These are phyloP conservation scores for Bombyx mandarina DNA, from an alignment of 1,140 invertebrate genomes.

Conservation along the genomic window DNA sequence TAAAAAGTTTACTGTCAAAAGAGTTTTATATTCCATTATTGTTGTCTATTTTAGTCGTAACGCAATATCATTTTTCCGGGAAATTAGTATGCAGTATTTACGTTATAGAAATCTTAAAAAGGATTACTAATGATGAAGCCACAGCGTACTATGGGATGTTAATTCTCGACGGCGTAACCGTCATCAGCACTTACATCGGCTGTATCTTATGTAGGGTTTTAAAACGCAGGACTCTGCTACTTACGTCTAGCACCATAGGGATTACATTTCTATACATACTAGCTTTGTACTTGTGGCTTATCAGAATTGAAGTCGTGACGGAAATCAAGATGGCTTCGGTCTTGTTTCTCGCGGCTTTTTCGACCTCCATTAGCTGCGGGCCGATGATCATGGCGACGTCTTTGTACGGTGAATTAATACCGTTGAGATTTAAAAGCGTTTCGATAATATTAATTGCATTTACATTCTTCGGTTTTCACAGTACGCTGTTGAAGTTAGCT, in stretches of 20 bases:
- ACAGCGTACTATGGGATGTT: conserved; percentile 24
- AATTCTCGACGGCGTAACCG: conserved; percentile 24
- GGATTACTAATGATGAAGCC: conserved; percentile 17
- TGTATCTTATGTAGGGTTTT: conserved; percentile 19
- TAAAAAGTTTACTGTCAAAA: conserved; percentile 3
- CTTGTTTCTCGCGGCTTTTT: conserved; percentile 15
- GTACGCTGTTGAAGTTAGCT: conserved; percentile 13
- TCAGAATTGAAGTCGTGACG: conserved; percentile 15
- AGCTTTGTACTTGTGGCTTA: conserved; percentile 24
- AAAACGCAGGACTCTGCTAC: conserved; percentile 16
- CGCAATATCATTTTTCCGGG: conserved; percentile 19
- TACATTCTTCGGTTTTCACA: conserved; percentile 2
- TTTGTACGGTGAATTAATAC: conserved; percentile 14
- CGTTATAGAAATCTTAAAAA: conserved; percentile 24
- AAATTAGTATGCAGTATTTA: conserved; percentile 25
- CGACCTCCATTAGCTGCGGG: conserved; percentile 16
- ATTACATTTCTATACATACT: conserved; percentile 20
- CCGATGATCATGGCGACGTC: conserved; percentile 14
- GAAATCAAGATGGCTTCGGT: conserved; percentile 20
- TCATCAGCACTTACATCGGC: conserved; percentile 21
- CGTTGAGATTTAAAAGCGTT: conserved; percentile 12
- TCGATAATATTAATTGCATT: conserved; percentile 7
- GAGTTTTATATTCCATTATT: conserved; percentile 2
- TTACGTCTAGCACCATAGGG: conserved; percentile 11
- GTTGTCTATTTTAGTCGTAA: conserved; percentile 1